Evolutionary conservation across 2,113 vertebrate species (phyloP).

Genomic region (Tenrec ecaudatus): DNA sequence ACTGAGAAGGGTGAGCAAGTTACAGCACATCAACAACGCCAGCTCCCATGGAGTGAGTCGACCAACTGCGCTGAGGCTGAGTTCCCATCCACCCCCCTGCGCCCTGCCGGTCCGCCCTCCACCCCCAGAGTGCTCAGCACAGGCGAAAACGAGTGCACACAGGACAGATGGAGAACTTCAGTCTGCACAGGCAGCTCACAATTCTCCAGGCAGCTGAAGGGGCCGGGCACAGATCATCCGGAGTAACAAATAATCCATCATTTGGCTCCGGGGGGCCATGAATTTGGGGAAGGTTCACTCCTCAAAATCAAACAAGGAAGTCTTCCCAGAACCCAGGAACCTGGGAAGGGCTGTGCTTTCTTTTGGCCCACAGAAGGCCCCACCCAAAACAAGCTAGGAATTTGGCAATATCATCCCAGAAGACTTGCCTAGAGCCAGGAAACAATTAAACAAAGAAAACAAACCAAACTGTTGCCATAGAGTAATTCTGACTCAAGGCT

Average conservation of each 20-base stretch:
- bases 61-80: constrained; percentile 24
- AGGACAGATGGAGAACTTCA: constrained; percentile 8
- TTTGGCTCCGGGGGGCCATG: neutral
- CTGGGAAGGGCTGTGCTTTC: constrained; percentile 34
- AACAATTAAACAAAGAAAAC: neutral
- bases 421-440: neutral
- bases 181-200: neutral
- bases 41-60: constrained; percentile 62
- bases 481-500: too few relatives aligned
- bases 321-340: neutral
- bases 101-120: neutral
- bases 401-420: neutral
- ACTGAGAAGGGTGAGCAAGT: constrained; percentile 40
- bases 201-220: constrained; percentile 10
- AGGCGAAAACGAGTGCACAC: neutral
- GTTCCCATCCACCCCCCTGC: constrained; percentile 2
- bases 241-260: constrained; percentile 8
- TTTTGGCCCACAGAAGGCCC: neutral
- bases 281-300: constrained; percentile 4
- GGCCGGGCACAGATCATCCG: neutral
- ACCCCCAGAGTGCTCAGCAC: constrained; percentile 23
- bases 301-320: constrained; percentile 18
- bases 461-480: too few relatives aligned
- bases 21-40: constrained; percentile 60
- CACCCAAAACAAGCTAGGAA: neutral